phyloP scores from a whole-genome alignment of 2,888 invertebrate genomes.

The Arge pagana region DNA sequence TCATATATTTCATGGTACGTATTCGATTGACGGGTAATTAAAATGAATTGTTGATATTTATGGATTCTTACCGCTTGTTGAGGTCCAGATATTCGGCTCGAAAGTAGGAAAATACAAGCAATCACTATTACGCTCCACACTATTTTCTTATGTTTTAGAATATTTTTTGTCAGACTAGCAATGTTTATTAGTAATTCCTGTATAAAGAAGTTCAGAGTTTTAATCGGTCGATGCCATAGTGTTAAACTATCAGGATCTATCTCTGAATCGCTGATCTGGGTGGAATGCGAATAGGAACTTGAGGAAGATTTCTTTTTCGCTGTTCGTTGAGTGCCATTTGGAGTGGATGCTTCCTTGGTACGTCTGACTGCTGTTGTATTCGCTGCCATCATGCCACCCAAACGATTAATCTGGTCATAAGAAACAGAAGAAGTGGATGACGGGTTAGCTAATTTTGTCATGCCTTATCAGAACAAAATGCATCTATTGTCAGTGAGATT shows the following conservation, averaged over 20 bases:
- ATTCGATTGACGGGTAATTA: too few relatives aligned
- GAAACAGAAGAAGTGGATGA: conserved; percentile 15
- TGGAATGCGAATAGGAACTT: conserved; percentile 12
- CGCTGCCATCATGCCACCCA: conserved; percentile 47
- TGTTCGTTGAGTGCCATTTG: conserved; percentile 41
- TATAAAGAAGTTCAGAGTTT: conserved; percentile 53
- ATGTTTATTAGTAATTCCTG: conserved; percentile 52
- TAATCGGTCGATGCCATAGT: conserved; percentile 53
- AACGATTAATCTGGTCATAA: conserved; percentile 45
- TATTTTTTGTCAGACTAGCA: conserved; percentile 48
- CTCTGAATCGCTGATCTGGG: conserved; percentile 27
- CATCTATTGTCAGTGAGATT: too few relatives aligned
- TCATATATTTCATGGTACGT: too few relatives aligned
- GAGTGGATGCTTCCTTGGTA: conserved; percentile 41
- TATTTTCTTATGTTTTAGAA: conserved; percentile 47
- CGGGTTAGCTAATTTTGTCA: too few relatives aligned
- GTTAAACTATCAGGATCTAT: conserved; percentile 52
- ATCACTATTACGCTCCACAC: conserved; percentile 49
- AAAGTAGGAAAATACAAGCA: conserved; percentile 46
- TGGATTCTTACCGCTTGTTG: conserved; percentile 49
- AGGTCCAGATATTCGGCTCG: conserved; percentile 50
- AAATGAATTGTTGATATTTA: not conserved
- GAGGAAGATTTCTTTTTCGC: conserved; percentile 8
- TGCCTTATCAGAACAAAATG: too few relatives aligned
- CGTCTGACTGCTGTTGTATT: conserved; percentile 47